Conservation (phyloP, 2,888 invertebrate species). For the Hydraecia micacea region DNA sequence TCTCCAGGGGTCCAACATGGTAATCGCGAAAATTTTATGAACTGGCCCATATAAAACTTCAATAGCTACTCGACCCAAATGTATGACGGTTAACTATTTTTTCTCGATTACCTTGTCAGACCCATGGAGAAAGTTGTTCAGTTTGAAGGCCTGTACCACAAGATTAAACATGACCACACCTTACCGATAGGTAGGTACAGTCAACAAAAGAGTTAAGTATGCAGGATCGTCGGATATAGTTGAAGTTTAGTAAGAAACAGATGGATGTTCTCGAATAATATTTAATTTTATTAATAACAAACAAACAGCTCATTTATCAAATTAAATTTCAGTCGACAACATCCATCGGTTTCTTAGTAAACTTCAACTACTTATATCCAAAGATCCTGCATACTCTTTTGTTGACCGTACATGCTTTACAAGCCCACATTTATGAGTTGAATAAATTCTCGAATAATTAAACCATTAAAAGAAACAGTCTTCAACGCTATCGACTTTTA, state of each 20-base stretch:
- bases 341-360: too few relatives aligned
- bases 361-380: too few relatives aligned
- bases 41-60: neutral
- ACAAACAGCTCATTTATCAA: too few relatives aligned
- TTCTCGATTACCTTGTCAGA: neutral
- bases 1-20: neutral
- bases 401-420: neutral
- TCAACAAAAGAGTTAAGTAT: too few relatives aligned
- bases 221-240: too few relatives aligned
- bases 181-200: neutral
- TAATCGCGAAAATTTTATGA: neutral
- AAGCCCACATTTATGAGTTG: neutral
- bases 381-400: too few relatives aligned
- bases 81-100: neutral
- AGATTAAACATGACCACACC: neutral
- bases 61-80: neutral
- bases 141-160: neutral
- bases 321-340: too few relatives aligned
- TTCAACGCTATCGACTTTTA: conserved; percentile 2
- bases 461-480: conserved; percentile 1
- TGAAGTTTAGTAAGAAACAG: too few relatives aligned
- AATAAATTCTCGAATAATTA: conserved; percentile 28
- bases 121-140: neutral
- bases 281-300: too few relatives aligned
- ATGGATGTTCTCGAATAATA: too few relatives aligned